Evolutionary conservation across 1,140 invertebrate species (phyloP), one percentile per base, ranked within the genome.

Genomic region (Zaprionus lachaisei): DNA sequence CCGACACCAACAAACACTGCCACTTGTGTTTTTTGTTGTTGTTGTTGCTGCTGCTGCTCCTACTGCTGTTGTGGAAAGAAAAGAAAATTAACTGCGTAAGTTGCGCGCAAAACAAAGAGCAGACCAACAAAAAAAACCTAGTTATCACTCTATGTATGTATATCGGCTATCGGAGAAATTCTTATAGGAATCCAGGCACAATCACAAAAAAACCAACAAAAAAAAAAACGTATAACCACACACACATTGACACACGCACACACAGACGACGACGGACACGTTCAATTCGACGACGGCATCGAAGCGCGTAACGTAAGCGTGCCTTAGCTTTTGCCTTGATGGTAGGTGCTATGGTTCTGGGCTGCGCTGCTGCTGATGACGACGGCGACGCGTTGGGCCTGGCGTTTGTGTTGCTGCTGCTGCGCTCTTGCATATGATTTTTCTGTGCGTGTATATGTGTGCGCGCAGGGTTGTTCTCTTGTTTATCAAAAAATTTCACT

Each of bases 1-100:
- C 54, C 72, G 67, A 76, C 77, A 79, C 77, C 65, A 77, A 72
- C 74, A 77, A 77, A 77, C 74, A 77, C 69, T 70, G 67, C 61
- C 68, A 72, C 68, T 77, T 77, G 63, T 79, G 58, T 67, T 77
- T 65, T 67, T 67, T 77, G 61, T 67, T 60, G 61, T 65, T 72
- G 20, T 65, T 77, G 74, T 76, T 79, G 57, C 17, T 73, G 56
- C 62, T 79, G 62, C 44, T 67, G 38, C 55, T 68, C 34, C 34
- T 72, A 55, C 56, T 72, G 61, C 38, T 64, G 38, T 63, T 65
- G 51, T 66, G 61, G 28, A 26, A 72, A 63, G 55, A 67, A 64
- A 47, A 72, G 63, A 67, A 65, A 79, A 79, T 68, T 65, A 77
- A 68, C 60, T 77, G 58, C 63, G 63, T 76, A 60, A 79, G 66